Conservation (phyloP, 2,888 invertebrate genomes). For the Phasia obesa region DNA sequence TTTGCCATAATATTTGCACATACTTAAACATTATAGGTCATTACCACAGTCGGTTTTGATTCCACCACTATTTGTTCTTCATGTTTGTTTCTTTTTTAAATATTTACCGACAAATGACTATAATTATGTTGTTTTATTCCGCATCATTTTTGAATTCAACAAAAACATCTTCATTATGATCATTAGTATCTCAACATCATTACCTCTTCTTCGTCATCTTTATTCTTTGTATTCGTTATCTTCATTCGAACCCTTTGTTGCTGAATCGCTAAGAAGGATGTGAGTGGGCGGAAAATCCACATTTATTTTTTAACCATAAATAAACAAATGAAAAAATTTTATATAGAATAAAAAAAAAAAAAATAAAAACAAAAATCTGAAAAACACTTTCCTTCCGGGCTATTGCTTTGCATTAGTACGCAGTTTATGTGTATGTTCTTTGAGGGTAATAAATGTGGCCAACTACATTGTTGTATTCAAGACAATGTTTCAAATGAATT, state of each 20-base stretch:
- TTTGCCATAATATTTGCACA: not conserved
- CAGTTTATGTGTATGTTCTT: slow-evolving; percentile 12
- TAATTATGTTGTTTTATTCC: slow-evolving; percentile 36
- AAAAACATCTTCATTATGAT: slow-evolving; percentile 35
- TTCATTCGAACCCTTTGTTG: not conserved
- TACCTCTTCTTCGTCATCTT: slow-evolving; percentile 6
- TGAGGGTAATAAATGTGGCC: not conserved
- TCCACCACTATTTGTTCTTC: not conserved
- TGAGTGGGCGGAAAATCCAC: slow-evolving; percentile 16
- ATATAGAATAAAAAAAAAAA: not conserved
- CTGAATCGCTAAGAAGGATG: slow-evolving; percentile 6
- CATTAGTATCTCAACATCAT: slow-evolving; percentile 35
- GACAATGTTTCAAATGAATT: not conserved
- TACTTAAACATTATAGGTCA: not conserved
- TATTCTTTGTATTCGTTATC: slow-evolving; percentile 23
- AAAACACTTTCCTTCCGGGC: slow-evolving; percentile 33
- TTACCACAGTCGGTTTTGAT: slow-evolving; percentile 9
- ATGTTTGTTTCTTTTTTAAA: slow-evolving; percentile 1
- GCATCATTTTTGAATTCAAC: slow-evolving; percentile 28
- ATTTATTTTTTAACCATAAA: slow-evolving; percentile 18
- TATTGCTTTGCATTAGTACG: slow-evolving; percentile 43
- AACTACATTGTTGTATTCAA: not conserved
- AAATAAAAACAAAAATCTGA: slow-evolving; percentile 15
- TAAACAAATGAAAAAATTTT: not conserved
- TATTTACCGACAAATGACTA: slow-evolving; percentile 43